A percentile compares a stretch with the other conserved stretches of the same genome.
These are phyloP conservation scores for Okamejei kenojei DNA, from an alignment of 2,797 vertebrate species.

Conservation along the genomic window DNA sequence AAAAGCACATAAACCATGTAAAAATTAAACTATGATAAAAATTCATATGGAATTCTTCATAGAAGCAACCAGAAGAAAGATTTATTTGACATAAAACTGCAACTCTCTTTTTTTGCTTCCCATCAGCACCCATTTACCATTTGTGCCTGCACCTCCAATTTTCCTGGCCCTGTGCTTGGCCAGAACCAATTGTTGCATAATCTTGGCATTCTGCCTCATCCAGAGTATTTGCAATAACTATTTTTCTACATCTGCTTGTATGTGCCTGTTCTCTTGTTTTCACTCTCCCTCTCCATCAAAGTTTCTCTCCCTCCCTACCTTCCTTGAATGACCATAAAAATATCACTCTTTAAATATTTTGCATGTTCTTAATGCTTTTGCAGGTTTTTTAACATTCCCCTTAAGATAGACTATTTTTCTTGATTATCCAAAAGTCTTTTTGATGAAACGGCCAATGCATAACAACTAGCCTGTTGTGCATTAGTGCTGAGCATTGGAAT, in stretches of 20 bases:
- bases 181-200: neutral
- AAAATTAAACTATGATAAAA: neutral
- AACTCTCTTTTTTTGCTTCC: neutral
- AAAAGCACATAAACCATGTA: neutral
- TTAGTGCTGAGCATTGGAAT: slow-evolving; percentile 7
- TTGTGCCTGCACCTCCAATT: neutral
- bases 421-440: neutral
- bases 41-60: neutral
- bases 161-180: neutral
- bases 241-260: neutral
- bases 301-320: neutral
- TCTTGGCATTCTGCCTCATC: neutral
- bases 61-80: neutral
- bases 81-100: neutral
- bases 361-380: neutral
- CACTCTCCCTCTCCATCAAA: too few relatives aligned
- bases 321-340: neutral
- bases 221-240: neutral
- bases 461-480: neutral
- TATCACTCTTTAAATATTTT: neutral
- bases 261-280: neutral
- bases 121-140: neutral
- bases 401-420: neutral
- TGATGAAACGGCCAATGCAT: neutral
- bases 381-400: neutral